Percentiles rank a stretch among this genome's conserved stretches.
Conservation (phyloP, 1,140 invertebrate species). For the Rhizoglyphus robini region DNA sequence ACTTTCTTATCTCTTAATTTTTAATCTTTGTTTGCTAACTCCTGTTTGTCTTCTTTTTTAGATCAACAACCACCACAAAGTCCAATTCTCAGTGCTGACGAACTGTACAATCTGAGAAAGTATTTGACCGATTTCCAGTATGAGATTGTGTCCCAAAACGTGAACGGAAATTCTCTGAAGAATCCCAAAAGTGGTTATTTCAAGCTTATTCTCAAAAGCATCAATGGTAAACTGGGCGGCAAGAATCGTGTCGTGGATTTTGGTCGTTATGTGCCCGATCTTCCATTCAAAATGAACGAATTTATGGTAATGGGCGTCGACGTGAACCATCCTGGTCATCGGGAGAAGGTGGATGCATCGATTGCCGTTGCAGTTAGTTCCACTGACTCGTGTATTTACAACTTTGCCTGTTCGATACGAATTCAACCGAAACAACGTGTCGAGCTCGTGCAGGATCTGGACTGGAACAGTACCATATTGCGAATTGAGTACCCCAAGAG, state of each 20-base stretch:
- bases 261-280: not conserved
- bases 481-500: constrained; percentile 33
- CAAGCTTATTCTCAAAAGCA: constrained; percentile 65
- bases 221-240: constrained; percentile 71
- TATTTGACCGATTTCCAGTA: too few species aligned
- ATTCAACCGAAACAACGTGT: constrained; percentile 19
- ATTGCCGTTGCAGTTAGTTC: constrained; percentile 53
- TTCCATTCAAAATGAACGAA: not conserved
- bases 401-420: constrained; percentile 18
- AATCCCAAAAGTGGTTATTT: constrained; percentile 36
- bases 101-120: too few species aligned
- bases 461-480: constrained; percentile 49
- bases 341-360: constrained; percentile 54
- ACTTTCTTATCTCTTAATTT: too few species aligned
- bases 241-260: not conserved
- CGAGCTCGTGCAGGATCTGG: constrained; percentile 39
- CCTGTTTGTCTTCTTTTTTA: too few species aligned
- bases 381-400: constrained; percentile 16
- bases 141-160: constrained; percentile 68
- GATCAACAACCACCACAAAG: too few species aligned
- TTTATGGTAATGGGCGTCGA: constrained; percentile 66
- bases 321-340: constrained; percentile 65
- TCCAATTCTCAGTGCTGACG: too few species aligned
- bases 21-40: too few species aligned
- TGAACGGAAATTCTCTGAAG: constrained; percentile 46